Evolutionary conservation across 2,888 invertebrate genomes (phyloP), one percentile per base, ranked within the genome.

Genomic region (Copidosoma aretas): DNA sequence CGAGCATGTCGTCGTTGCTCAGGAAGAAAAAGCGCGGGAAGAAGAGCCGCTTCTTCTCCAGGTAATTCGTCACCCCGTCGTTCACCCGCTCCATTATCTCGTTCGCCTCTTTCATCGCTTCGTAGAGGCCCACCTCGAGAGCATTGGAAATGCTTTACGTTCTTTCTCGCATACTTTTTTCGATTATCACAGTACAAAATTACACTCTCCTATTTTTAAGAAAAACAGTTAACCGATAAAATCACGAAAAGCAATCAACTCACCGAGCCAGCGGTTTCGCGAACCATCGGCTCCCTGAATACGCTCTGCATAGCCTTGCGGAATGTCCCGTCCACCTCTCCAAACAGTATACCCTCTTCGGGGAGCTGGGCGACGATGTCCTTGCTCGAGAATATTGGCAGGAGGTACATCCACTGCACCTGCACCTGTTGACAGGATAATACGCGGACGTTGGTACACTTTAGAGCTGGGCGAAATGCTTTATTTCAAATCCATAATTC

Each of bases 11-110:
- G 78, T 94, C 93, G 81, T 95, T 95, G 10, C 95, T 95, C 68
- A 96, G 86, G 80, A 95, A 95, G 86, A 95, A 95, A 81, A 95
- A 94, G 81, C 95, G 88, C 52, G 94, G 91, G 80, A 95, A 95
- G 82, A 87, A 93, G 14, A 94, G 84, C 73, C 94, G 85, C 82
- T 94, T 95, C 84, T 91, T 93, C 84, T 94, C 94, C 71, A 95
- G 85, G 81, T 94, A 95, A 75, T 89, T 89, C 74, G 92, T 90
- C 0, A 95, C 91, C 5, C 94, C 94, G 68, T 92, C 91, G 80
- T 92, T 93, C 67, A 95, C 93, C 84, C 89, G 90, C 74, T 94
- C 94, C 75, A 94, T 85, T 60, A 92, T 84, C 53, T 84, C 86
- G 64, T 89, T 88, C 43, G 92, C 91, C 60, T 90, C 88, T 81